Evolutionary conservation across 2,113 vertebrate genomes (phyloP).

Genomic region (Hystrix cristata): DNA sequence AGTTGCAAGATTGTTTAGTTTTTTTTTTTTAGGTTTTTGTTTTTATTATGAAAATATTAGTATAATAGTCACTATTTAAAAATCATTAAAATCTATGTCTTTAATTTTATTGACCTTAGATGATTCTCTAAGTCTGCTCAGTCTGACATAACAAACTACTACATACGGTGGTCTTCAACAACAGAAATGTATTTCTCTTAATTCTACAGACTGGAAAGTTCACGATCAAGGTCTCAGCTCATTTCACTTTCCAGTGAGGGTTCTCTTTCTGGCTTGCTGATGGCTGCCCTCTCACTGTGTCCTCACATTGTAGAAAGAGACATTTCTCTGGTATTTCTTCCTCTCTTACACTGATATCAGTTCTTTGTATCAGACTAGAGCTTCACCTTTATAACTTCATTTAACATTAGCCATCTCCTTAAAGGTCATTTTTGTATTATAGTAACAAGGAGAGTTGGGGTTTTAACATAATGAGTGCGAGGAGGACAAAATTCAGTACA

Average conservation of each 20-base stretch:
- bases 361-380: not conserved
- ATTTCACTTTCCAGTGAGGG: not conserved
- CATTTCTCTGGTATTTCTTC: not conserved
- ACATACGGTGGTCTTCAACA: not conserved
- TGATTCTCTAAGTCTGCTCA: not conserved
- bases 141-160: not conserved
- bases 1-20: not conserved
- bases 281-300: not conserved
- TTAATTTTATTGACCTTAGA: constrained; percentile 23
- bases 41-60: not conserved
- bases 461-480: not conserved
- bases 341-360: not conserved
- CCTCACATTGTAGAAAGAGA: not conserved
- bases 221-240: not conserved
- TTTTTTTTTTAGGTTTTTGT: constrained; percentile 24
- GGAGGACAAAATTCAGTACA: not conserved
- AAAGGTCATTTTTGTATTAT: not conserved
- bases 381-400: not conserved
- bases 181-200: not conserved
- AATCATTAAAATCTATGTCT: not conserved
- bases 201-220: not conserved
- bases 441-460: not conserved
- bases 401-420: not conserved
- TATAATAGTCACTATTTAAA: not conserved
- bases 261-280: not conserved